Evolutionary conservation across 2,797 vertebrate genomes (phyloP), one percentile per base, ranked within the genome.

Genomic region (Sebastes hopkinsi): DNA sequence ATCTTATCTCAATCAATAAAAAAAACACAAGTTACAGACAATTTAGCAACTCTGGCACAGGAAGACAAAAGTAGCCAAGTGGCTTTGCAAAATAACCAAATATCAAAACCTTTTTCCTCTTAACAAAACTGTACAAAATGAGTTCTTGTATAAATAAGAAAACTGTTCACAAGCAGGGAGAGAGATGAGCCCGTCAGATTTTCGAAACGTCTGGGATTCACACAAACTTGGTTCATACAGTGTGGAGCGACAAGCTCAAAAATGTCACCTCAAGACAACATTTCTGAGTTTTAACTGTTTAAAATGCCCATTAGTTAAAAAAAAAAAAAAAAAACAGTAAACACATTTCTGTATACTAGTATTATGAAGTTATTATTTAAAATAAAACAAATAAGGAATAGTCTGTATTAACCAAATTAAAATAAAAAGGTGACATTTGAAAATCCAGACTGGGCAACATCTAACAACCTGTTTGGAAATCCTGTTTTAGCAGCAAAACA

Each of bases 111-210:
- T 92, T 84, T 94, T 91, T 91, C 83, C 88, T 91, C 88, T 73
- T 86, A 93, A 92, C 90, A 94, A 93, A 94, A 93, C 95, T 96
- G 94, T 96, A 96, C 95, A 97, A 96, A 95, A 95, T 93, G 94
- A 96, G 92, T 95, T 93, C 72, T 94, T 95, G 94, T 96, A 96
- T 97, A 97, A 97, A 97, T 96, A 96, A 96, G 94, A 89, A 95
- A 93, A 91, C 87, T 88, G 87, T 95, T 95, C 88, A 88, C 93
- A 94, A 94, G 92, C 94, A 93, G 92, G 87, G 66, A 75, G 87
- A 75, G 77, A 90, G 90, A 93, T 46, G 78, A 85, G 85, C 84
- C 89, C 66, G 3, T 38, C 54, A 67, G 54, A 77, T 93, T 88
- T 92, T 93, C 90, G 90, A 77, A 88, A 87, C n/a, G 38, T 73